Base-by-base conservation (phyloP, 2,113 vertebrate species). In the Mus pahari region DNA sequence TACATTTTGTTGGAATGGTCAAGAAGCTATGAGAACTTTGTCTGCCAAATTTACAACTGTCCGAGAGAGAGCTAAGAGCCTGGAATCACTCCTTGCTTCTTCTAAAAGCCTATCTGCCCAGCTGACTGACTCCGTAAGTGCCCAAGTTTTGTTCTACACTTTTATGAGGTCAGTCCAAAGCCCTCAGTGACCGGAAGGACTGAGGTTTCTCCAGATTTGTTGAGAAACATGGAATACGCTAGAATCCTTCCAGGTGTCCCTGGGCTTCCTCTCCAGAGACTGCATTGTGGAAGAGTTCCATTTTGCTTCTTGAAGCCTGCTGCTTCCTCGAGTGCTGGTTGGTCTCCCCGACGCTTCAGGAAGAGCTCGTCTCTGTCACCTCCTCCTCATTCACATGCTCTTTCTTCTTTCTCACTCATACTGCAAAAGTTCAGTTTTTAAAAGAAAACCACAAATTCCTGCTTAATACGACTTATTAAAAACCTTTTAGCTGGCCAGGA, bases 71-170 rank as follows among this genome's bases (percentile, higher is more conserved):
- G 96, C 39, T 13, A 92, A 71, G 96, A 97, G 36, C 60, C 1
- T 93, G 58, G 98, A 98, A 73, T 90, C 96, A 74, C 81, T 97
- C 42, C 50, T 68, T 1, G 13, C 39, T 68, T 33, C 94, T 62
- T 74, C 95, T 60, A 94, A 60, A 94, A 1, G 60, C 81, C 68
- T 55, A 6, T 88, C 82, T 3, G 33, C 97, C 75, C 94, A 68
- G 55, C 2, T 39, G 19, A 93, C 95, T 24, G 91, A 97, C 19
- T 58, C 70, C 5, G 98, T 98, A 96, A 97, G 98, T 98, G 90
- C 73, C 53, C 24, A n/a, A 71, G 55, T 70, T 19, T 8, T 89
- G n/a, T 0, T 0, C 94, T 83, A 50, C 20, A 81, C 7, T 16
- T 10, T 73, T 7, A 20, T 19, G 53, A 53, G 73, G 48, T 48